These are phyloP conservation scores for Indicator maculatus DNA, from an alignment of 2,113 vertebrate species.

Conservation along the genomic window DNA sequence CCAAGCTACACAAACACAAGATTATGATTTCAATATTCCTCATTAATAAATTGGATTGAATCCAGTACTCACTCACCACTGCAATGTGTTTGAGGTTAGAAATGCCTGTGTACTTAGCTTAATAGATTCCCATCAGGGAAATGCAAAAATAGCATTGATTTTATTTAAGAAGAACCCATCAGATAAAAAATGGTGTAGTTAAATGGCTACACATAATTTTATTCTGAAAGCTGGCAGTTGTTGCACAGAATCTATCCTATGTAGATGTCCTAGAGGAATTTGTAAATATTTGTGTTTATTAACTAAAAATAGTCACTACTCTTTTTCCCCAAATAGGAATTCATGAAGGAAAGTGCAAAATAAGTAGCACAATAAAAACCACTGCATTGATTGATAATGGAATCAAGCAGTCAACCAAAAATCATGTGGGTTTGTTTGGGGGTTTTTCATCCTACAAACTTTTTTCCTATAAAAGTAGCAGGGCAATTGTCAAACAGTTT, in stretches of 20 bases:
- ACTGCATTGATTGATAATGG: not conserved
- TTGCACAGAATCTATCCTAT: not conserved
- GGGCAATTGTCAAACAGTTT: not conserved
- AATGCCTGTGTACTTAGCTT: constrained; percentile 38
- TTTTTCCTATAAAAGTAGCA: not conserved
- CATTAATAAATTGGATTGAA: not conserved
- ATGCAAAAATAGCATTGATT: constrained; percentile 61
- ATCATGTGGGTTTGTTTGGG: too few relatives aligned
- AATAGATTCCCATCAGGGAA: constrained; percentile 45
- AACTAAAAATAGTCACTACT: not conserved
- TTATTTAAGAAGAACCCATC: constrained; percentile 23
- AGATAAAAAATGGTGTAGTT: constrained; percentile 33
- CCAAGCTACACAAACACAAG: not conserved
- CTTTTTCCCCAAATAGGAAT: not conserved
- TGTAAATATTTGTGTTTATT: not conserved
- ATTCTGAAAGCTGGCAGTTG: not conserved
- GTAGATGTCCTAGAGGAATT: not conserved
- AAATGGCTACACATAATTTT: not conserved
- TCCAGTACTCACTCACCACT: not conserved
- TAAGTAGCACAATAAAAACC: not conserved
- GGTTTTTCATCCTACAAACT: not conserved
- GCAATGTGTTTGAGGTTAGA: not conserved
- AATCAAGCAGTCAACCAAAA: not conserved
- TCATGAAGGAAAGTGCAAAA: not conserved
- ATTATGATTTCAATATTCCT: not conserved